Evolutionary conservation across 2,888 invertebrate genomes (phyloP), one percentile per base, ranked within the genome.

Genomic region (Panzeria rudis): DNA sequence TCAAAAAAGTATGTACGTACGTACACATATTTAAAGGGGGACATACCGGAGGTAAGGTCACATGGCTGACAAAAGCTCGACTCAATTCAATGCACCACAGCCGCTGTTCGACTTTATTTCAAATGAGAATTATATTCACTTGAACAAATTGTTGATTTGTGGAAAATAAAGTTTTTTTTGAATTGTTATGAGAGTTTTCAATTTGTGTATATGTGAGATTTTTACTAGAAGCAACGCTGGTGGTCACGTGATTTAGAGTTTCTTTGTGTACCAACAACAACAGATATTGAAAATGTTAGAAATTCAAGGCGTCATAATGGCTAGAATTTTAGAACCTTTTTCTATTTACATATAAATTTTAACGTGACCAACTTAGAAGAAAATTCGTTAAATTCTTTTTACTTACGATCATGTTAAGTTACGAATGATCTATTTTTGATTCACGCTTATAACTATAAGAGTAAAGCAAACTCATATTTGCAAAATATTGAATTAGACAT

Each of bases 11-110:
- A 15, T 20, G 13, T 17, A 32, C 32, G 7, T 71, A 38, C 6
- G 9, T 38, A 5, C 73, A 29, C 8, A 17, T 38, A 1, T 64
- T 7, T 6, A 54, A 56, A 29, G 47, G 76, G 84, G 76, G 73
- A 59, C 84, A 81, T 85, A 81, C 78, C 81, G 81, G 84, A 50
- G 69, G 61, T 85, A 85, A 85, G 84, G 84, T 85, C 84, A 84
- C 50, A 47, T 66, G 66, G 50, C 61, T 69, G 75, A 61, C 52
- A 69, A 25, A 75, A 68, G 25, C 32, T 47, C 35, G 0, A 73
- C 35, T 61, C 20, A 41, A 23, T 20, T 41, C 17, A 41, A 6
- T 56, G 29, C 56, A 56, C 5, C 29, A 62, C 38, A 52, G n/a
- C 23, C 20, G 7, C 7, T n/a, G 17, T 38, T 52, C 17, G 41